Conservation (phyloP, 2,113 vertebrate species). For the Corythoichthys haematopterus region DNA sequence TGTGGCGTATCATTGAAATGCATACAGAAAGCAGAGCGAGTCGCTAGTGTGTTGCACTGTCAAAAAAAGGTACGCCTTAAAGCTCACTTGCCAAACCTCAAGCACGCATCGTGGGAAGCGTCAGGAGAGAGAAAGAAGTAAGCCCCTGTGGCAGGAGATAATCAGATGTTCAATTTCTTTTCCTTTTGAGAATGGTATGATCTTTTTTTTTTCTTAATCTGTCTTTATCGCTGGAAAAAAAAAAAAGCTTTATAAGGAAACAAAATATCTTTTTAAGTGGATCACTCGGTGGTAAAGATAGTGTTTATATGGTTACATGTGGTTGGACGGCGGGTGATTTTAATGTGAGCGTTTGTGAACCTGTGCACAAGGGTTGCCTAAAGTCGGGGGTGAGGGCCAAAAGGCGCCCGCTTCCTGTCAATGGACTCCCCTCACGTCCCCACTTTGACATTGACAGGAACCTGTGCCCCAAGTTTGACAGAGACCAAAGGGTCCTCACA, state of each 20-base stretch:
- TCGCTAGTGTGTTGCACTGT: conserved; percentile 49
- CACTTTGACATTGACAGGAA: conserved; percentile 42
- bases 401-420: conserved; percentile 56
- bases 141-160: conserved; percentile 64
- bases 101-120: background rate
- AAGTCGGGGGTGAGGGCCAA: conserved; percentile 52
- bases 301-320: conserved; percentile 71
- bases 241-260: conserved; percentile 76
- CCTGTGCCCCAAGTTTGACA: conserved; percentile 44
- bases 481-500: conserved; percentile 61
- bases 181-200: conserved; percentile 74
- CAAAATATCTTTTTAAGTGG: conserved; percentile 74
- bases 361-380: conserved; percentile 62
- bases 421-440: conserved; percentile 15
- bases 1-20: conserved; percentile 38
- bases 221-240: conserved; percentile 67
- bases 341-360: conserved; percentile 23
- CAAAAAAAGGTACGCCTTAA: conserved; percentile 63
- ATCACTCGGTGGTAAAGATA: conserved; percentile 64
- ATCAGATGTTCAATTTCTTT: conserved; percentile 77
- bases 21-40: conserved; percentile 35
- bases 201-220: conserved; percentile 75
- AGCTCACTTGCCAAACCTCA: conserved; percentile 66
- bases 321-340: conserved; percentile 24
- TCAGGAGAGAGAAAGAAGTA: conserved; percentile 35